phyloP scores from a whole-genome alignment of 2,888 invertebrate genomes.

The Entomobrya multifasciata region DNA sequence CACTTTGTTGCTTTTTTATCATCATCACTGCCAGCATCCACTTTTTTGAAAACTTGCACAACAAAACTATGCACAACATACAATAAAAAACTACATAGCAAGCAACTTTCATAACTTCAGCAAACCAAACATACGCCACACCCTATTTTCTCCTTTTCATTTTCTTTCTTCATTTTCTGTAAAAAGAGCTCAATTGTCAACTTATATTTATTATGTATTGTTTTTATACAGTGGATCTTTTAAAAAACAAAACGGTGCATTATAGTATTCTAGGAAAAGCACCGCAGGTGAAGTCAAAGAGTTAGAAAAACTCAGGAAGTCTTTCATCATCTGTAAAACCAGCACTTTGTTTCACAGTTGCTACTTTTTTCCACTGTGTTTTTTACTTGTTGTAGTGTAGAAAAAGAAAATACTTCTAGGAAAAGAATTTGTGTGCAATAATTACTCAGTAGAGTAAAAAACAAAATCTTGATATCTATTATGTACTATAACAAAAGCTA shows the following conservation, averaged over 20 bases:
- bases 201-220: conserved; percentile 16
- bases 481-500: background rate
- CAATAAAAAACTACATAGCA: background rate
- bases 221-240: background rate
- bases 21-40: background rate
- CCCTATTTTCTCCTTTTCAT: conserved; percentile 41
- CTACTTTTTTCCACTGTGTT: background rate
- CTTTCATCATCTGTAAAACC: conserved; percentile 29
- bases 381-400: background rate
- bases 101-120: background rate
- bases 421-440: background rate
- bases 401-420: background rate
- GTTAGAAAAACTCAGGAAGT: background rate
- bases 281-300: conserved; percentile 1
- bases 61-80: background rate
- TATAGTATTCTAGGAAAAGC: background rate
- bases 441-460: background rate
- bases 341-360: conserved; percentile 31
- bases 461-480: background rate
- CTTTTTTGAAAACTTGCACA: background rate
- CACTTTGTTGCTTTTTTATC: conserved; percentile 37
- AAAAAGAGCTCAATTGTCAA: conserved; percentile 44
- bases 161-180: background rate
- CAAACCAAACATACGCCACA: conserved; percentile 33
- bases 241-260: background rate